A percentile compares a stretch with the other conserved stretches of the same genome.
Evolutionary conservation across 2,113 vertebrate genomes (phyloP).

Genomic region (Erinaceus europaeus): DNA sequence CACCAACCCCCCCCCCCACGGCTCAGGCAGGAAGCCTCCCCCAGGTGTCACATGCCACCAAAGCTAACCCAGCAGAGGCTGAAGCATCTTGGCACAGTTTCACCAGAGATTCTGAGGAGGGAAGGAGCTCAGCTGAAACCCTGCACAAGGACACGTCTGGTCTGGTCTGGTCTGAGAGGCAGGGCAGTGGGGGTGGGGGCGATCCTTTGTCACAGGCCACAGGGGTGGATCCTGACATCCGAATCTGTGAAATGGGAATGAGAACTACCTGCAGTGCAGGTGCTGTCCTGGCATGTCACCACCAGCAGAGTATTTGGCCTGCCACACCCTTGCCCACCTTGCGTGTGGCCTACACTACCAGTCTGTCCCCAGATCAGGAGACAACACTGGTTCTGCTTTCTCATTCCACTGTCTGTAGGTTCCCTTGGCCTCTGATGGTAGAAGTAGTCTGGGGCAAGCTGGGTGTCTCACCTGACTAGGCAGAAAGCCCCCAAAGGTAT

Average conservation of each 20-base stretch:
- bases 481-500: background rate
- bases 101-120: background rate
- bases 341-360: background rate
- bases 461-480: background rate
- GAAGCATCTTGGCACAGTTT: background rate
- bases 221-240: background rate
- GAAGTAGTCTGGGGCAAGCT: background rate
- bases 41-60: background rate
- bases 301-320: background rate
- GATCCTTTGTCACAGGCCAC: background rate
- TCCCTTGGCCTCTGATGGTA: background rate
- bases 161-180: background rate
- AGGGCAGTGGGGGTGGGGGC: too few species aligned
- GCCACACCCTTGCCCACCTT: background rate
- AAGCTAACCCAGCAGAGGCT: background rate
- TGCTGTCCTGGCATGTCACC: background rate
- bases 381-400: background rate
- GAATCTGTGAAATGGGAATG: constrained; percentile 10
- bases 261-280: background rate
- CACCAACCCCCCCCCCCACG: background rate
- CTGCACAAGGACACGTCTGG: background rate
- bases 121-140: background rate
- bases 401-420: background rate
- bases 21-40: background rate
- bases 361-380: background rate